A percentile compares a stretch with the other conserved stretches of the same genome.
These are phyloP conservation scores for Apostichopus leukothele DNA, from an alignment of 53 echinoderm and acorn worm species.

Conservation along the genomic window DNA sequence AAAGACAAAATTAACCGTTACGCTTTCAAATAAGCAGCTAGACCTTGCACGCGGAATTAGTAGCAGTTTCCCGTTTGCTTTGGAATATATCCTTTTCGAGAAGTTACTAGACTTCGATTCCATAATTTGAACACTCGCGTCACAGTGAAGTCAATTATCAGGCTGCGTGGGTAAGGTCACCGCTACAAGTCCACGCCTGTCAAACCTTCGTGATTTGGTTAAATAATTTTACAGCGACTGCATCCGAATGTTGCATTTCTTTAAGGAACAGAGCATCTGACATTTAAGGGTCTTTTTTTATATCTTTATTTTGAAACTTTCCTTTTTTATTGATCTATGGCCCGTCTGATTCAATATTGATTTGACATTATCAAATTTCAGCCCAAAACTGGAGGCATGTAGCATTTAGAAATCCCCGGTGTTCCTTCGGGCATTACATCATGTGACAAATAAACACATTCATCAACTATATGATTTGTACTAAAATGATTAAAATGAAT, in stretches of 20 bases:
- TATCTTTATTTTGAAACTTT: background rate
- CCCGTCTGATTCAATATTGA: conserved; percentile 33
- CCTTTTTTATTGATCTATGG: conserved; percentile 34
- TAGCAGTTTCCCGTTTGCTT: no score
- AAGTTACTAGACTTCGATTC: no score
- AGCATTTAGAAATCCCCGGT: conserved; percentile 4
- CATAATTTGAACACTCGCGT: no score
- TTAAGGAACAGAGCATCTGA: background rate
- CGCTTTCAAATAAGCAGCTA: no score
- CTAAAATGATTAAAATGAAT: background rate
- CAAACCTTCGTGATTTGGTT: background rate
- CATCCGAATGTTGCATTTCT: background rate
- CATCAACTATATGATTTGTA: background rate
- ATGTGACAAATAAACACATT: background rate
- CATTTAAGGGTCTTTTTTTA: background rate
- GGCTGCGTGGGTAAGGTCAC: background rate
- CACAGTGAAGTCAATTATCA: background rate
- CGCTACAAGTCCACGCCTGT: background rate
- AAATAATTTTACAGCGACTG: background rate
- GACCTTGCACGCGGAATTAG: no score
- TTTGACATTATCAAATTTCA: conserved; percentile 38
- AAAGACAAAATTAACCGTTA: no score
- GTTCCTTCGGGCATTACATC: conserved; percentile 7
- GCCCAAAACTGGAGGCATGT: background rate
- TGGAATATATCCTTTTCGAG: no score